These are phyloP conservation scores for Anthoscopus minutus DNA, from an alignment of 2,113 vertebrate genomes.

Conservation along the genomic window DNA sequence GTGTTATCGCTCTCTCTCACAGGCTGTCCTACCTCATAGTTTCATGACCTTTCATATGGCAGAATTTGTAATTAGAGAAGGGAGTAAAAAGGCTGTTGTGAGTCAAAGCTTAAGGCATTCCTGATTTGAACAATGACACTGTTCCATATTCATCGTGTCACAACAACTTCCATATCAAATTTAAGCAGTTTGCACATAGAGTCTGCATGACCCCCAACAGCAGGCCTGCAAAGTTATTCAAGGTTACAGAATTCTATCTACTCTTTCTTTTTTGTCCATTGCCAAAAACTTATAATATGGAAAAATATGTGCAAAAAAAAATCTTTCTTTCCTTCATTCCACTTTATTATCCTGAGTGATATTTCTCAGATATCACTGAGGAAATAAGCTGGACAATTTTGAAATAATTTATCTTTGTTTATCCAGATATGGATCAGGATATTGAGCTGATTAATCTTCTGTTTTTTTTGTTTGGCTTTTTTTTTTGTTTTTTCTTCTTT, in stretches of 20 bases:
- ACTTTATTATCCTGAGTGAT: neutral
- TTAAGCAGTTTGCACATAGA: neutral
- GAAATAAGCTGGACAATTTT: neutral
- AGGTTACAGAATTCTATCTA: neutral
- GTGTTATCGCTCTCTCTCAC: neutral
- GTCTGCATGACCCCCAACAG: neutral
- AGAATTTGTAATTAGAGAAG: slow-evolving; percentile 37
- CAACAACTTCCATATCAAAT: neutral
- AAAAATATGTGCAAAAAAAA: neutral
- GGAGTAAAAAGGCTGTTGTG: slow-evolving; percentile 3
- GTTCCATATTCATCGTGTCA: slow-evolving; percentile 20
- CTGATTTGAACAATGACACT: neutral
- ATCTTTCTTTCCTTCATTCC: neutral
- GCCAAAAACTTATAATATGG: neutral
- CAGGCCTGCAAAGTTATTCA: neutral
- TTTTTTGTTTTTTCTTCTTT: neutral
- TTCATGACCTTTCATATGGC: slow-evolving; percentile 4
- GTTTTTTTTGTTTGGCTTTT: neutral
- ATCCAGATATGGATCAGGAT: neutral
- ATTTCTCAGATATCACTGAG: neutral
- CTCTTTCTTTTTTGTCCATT: neutral
- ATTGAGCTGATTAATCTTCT: neutral
- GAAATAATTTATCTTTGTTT: neutral
- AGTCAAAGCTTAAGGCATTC: slow-evolving; percentile 6
- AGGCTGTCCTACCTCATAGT: neutral